These are phyloP conservation scores for Nyleta sp. DNA, from an alignment of 2,888 invertebrate species.

Conservation along the genomic window DNA sequence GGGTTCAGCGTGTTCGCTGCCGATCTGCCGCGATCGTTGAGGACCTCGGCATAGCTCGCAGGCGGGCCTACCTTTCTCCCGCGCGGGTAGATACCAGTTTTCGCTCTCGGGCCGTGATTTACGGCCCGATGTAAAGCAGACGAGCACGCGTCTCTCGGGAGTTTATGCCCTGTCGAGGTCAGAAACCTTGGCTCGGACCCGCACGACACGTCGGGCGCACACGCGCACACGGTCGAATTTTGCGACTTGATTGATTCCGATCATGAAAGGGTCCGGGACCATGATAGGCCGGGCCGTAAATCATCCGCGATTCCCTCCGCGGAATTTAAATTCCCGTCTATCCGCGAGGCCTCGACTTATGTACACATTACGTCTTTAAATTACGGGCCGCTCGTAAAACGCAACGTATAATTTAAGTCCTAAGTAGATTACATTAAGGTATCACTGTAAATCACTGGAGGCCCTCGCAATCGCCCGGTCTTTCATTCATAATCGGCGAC, in stretches of 20 bases:
- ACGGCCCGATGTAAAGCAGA: slow-evolving; percentile 60
- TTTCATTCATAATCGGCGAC: background rate
- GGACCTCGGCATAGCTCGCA: too few relatives aligned
- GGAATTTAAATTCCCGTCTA: slow-evolving; percentile 42
- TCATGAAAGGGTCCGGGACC: slow-evolving; percentile 22
- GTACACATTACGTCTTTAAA: slow-evolving; percentile 50
- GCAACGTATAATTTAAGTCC: slow-evolving; percentile 51
- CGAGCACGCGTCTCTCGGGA: slow-evolving; percentile 65
- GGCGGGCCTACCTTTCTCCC: too few relatives aligned
- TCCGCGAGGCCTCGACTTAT: slow-evolving; percentile 29
- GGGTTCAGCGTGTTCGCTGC: slow-evolving; percentile 10
- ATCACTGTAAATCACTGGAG: slow-evolving; percentile 53
- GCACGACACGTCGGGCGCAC: slow-evolving; percentile 42
- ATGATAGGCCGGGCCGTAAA: slow-evolving; percentile 39
- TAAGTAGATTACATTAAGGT: slow-evolving; percentile 57
- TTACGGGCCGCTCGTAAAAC: slow-evolving; percentile 48
- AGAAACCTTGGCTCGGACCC: slow-evolving; percentile 54
- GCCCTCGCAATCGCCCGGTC: background rate
- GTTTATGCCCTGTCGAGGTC: slow-evolving; percentile 58
- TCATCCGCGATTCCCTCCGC: slow-evolving; percentile 13
- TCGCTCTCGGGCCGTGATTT: slow-evolving; percentile 58
- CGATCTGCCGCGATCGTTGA: too few relatives aligned
- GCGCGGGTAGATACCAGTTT: slow-evolving; percentile 43
- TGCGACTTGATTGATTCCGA: slow-evolving; percentile 28
- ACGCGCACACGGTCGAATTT: background rate